phyloP scores from a whole-genome alignment of 1,140 invertebrate genomes.

The Dreissena polymorpha region DNA sequence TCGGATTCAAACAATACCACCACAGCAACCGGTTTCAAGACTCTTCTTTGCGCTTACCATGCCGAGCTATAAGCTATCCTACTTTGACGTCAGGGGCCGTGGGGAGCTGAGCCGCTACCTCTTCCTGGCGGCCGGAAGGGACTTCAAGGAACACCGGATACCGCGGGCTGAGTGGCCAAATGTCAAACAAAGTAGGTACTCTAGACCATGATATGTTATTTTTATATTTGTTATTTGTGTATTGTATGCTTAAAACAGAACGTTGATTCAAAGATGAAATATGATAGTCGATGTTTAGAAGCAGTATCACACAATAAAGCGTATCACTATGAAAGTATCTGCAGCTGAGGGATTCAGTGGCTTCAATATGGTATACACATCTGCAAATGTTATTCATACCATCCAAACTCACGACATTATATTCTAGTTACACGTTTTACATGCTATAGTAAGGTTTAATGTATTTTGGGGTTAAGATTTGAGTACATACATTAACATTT shows the following conservation, averaged over 20 bases:
- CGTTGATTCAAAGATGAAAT: conserved; percentile 11
- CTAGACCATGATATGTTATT: conserved; percentile 1
- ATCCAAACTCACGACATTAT: too few relatives aligned
- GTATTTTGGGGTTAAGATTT: too few relatives aligned
- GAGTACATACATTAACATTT: too few relatives aligned
- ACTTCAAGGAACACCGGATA: conserved; percentile 62
- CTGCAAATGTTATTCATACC: too few relatives aligned
- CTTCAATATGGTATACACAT: too few relatives aligned
- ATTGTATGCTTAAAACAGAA: background rate
- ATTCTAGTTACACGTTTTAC: too few relatives aligned
- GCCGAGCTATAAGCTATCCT: conserved; percentile 67
- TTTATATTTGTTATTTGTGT: conserved; percentile 31
- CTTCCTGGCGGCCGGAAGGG: conserved; percentile 55
- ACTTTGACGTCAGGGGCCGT: conserved; percentile 68
- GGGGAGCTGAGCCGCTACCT: conserved; percentile 66
- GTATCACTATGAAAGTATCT: too few relatives aligned
- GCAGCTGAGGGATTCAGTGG: too few relatives aligned
- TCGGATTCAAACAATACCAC: background rate
- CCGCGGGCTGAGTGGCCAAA: conserved; percentile 55
- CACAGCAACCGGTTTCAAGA: background rate
- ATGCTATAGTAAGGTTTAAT: too few relatives aligned
- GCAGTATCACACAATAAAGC: too few relatives aligned
- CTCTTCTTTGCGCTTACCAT: conserved; percentile 20
- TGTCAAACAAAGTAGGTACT: conserved; percentile 60
- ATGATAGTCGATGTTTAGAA: too few relatives aligned